phyloP scores from a whole-genome alignment of 2,797 vertebrate species.

The Sarcophilus harrisii region DNA sequence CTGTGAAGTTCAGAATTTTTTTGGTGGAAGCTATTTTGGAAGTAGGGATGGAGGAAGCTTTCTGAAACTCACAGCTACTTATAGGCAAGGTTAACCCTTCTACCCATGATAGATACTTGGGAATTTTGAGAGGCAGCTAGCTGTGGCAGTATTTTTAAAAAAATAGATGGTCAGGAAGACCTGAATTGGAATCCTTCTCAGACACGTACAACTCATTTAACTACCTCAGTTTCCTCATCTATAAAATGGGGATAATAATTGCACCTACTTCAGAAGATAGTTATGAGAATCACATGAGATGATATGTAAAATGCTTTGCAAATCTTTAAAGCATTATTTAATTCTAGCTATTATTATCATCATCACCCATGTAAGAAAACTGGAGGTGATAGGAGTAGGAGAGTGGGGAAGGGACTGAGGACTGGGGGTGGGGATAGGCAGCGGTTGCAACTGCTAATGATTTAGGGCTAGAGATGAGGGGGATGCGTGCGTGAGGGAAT shows the following conservation, averaged over 20 bases:
- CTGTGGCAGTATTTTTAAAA: background rate
- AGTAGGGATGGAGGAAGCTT: background rate
- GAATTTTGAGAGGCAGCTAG: background rate
- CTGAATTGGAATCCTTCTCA: background rate
- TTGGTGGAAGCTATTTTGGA: background rate
- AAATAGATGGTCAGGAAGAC: background rate
- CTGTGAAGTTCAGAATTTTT: background rate
- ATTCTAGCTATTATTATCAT: background rate
- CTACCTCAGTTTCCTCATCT: background rate
- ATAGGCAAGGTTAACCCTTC: background rate
- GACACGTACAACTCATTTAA: background rate
- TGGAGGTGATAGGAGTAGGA: background rate
- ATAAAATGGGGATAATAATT: background rate
- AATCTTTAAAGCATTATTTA: background rate
- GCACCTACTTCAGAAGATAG: background rate
- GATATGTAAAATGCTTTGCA: background rate
- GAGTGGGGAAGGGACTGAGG: background rate
- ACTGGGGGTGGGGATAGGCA: background rate
- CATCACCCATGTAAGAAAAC: background rate
- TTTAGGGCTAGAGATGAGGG: background rate
- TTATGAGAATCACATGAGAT: background rate
- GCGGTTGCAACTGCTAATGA: background rate
- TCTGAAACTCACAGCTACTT: background rate
- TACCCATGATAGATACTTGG: background rate
- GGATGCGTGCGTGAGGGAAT: conserved; percentile 22